These are phyloP conservation scores for Periparus ater DNA, from an alignment of 2,797 vertebrate species.

Conservation along the genomic window DNA sequence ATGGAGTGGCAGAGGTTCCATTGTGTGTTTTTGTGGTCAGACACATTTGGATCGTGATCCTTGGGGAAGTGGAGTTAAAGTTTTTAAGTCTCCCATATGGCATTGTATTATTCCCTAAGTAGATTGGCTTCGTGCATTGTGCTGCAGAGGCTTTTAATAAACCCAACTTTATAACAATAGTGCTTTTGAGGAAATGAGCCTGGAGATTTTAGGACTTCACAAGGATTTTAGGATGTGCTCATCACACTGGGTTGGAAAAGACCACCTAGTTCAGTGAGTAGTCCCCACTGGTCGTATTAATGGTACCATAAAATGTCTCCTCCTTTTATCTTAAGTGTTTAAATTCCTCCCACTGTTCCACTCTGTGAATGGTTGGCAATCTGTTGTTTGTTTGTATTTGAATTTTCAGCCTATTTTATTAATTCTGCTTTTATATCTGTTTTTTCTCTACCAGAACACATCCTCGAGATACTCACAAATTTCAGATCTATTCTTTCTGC, in stretches of 20 bases:
- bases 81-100: slow-evolving; percentile 17
- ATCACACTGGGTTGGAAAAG: slow-evolving; percentile 7
- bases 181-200: slow-evolving; percentile 61
- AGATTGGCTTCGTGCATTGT: neutral
- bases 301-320: neutral
- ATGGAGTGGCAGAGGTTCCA: slow-evolving; percentile 27
- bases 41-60: neutral
- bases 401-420: slow-evolving; percentile 17
- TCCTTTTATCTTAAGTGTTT: neutral
- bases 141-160: slow-evolving; percentile 48
- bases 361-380: neutral
- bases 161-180: slow-evolving; percentile 14
- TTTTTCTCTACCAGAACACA: neutral
- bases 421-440: neutral
- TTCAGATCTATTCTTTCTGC: neutral
- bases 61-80: neutral
- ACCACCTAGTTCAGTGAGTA: slow-evolving; percentile 49
- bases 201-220: slow-evolving; percentile 35
- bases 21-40: slow-evolving; percentile 36
- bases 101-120: neutral
- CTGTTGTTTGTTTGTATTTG: neutral
- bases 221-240: neutral
- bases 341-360: neutral
- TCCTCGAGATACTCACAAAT: neutral
- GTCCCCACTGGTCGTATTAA: neutral